A percentile compares a stretch with the other conserved stretches of the same genome.
These are phyloP conservation scores for Cyphomyrmex costatus DNA, from an alignment of 1,140 invertebrate species.

Conservation along the genomic window DNA sequence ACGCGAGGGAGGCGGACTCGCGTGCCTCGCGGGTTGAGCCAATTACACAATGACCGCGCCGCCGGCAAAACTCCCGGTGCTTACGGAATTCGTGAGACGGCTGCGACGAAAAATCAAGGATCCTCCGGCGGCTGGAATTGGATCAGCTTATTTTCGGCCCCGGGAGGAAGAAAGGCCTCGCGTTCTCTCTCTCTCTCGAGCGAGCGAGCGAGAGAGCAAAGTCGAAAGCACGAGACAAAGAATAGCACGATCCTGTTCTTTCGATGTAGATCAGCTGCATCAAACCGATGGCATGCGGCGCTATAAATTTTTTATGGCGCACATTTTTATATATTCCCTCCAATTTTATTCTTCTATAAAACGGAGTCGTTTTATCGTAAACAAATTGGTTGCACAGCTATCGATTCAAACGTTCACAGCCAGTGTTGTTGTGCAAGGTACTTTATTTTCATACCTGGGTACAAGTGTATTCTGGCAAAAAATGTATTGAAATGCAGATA, in stretches of 20 bases:
- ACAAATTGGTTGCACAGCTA: neutral
- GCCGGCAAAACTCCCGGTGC: constrained; percentile 45
- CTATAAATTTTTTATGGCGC: constrained; percentile 29
- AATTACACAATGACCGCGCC: constrained; percentile 67
- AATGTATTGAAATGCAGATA: too few species aligned
- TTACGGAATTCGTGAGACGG: constrained; percentile 52
- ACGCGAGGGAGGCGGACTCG: constrained; percentile 53
- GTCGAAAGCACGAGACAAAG: constrained; percentile 44
- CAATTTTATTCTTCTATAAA: neutral
- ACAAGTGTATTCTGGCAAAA: too few species aligned
- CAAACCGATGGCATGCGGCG: constrained; percentile 2
- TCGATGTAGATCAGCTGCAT: constrained; percentile 30
- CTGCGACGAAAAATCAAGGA: constrained; percentile 61
- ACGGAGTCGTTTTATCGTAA: neutral
- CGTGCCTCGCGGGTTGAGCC: constrained; percentile 57
- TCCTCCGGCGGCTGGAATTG: constrained; percentile 50
- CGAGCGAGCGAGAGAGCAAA: constrained; percentile 20
- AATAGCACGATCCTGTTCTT: constrained; percentile 29
- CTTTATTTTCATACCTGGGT: neutral
- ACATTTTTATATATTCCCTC: neutral
- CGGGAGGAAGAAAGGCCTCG: constrained; percentile 50
- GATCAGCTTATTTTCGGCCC: constrained; percentile 62
- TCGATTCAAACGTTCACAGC: neutral
- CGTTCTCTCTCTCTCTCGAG: constrained; percentile 33
- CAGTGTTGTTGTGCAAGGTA: neutral